phyloP scores from a whole-genome alignment of 2,888 invertebrate genomes.

The Pemphredon lugubris region DNA sequence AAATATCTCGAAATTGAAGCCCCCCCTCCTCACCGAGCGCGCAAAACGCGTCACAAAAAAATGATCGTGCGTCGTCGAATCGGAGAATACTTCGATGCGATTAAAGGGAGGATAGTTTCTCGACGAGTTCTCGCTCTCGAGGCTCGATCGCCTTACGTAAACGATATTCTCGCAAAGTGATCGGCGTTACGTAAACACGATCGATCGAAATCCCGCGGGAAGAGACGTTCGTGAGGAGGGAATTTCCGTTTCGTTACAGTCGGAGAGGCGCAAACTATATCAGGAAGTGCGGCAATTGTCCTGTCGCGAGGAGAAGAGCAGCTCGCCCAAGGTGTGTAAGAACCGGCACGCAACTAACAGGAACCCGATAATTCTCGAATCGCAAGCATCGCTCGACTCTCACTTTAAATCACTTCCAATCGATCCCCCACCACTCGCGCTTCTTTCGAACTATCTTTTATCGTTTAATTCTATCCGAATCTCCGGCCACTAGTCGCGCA shows the following conservation, averaged over 20 bases:
- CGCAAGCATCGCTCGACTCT: constrained; percentile 17
- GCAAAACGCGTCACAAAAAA: no score
- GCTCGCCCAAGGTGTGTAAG: constrained; percentile 66
- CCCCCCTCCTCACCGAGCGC: constrained; percentile 7
- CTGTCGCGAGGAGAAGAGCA: constrained; percentile 75
- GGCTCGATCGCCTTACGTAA: constrained; percentile 5
- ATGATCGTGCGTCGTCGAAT: constrained; percentile 40
- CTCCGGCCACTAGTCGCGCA: no score
- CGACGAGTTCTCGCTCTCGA: constrained; percentile 1
- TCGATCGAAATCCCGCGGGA: constrained; percentile 27
- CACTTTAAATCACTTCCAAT: background rate
- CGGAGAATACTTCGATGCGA: constrained; percentile 26
- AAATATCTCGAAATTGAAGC: constrained; percentile 27
- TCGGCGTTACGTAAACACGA: constrained; percentile 30
- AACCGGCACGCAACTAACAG: constrained; percentile 74
- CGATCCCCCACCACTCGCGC: no score
- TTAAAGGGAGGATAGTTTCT: constrained; percentile 8
- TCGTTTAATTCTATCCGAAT: no score
- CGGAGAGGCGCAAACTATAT: constrained; percentile 67
- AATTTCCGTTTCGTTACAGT: constrained; percentile 64
- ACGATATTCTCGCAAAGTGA: constrained; percentile 4
- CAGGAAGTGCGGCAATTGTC: constrained; percentile 80
- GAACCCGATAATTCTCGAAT: constrained; percentile 73
- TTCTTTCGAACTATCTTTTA: no score
- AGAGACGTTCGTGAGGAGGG: constrained; percentile 5